phyloP scores from a whole-genome alignment of 1,140 invertebrate species.

The Bombus pascuorum region DNA sequence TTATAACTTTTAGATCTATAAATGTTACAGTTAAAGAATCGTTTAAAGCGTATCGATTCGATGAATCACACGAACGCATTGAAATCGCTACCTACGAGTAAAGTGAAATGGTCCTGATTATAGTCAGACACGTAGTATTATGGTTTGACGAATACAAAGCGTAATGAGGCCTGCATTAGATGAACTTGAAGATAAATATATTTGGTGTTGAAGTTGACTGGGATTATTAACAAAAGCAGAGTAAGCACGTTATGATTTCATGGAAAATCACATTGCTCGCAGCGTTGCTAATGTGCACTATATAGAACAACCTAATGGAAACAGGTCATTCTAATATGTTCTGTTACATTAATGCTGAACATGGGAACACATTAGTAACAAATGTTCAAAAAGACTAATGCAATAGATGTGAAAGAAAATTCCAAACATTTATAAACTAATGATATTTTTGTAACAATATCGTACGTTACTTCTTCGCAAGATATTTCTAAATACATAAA shows the following conservation, averaged over 20 bases:
- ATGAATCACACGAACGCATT: background rate
- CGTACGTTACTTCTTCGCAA: background rate
- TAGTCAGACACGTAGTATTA: background rate
- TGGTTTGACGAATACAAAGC: background rate
- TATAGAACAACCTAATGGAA: background rate
- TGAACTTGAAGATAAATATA: slow-evolving; percentile 6
- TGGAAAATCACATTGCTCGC: slow-evolving; percentile 5
- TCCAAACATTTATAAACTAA: background rate
- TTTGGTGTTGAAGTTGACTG: background rate
- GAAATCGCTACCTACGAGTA: background rate
- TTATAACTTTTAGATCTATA: background rate
- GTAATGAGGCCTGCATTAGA: background rate
- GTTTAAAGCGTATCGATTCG: background rate
- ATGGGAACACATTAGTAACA: background rate
- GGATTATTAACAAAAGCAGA: background rate
- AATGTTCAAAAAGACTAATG: background rate
- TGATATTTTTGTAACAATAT: background rate
- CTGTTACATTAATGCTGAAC: background rate
- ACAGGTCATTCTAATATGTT: background rate
- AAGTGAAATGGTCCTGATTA: background rate
- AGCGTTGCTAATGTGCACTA: background rate
- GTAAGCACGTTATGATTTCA: background rate
- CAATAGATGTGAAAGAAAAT: background rate
- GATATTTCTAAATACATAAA: background rate
- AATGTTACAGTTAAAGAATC: background rate